Evolutionary conservation across 2,888 invertebrate species (phyloP).

Genomic region (Oligia fasciuncula): DNA sequence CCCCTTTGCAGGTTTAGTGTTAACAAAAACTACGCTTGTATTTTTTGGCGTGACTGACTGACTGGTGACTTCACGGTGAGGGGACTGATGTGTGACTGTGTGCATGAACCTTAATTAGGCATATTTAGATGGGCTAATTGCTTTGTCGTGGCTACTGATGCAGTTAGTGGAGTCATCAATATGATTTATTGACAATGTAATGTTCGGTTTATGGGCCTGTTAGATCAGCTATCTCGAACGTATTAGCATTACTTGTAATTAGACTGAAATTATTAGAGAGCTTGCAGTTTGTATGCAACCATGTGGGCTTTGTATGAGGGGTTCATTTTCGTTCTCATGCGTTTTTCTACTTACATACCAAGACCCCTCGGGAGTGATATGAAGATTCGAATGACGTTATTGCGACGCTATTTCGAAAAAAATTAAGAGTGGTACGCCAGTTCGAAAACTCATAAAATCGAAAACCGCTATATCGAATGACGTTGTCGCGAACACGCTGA

Average conservation of each 20-base stretch:
- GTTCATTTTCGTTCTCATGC: neutral
- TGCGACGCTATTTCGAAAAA: no score
- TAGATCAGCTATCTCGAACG: constrained; percentile 51
- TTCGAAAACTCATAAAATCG: no score
- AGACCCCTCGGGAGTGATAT: no score
- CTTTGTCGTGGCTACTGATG: constrained; percentile 16
- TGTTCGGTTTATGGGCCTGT: constrained; percentile 40
- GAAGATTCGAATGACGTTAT: no score
- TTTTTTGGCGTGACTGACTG: neutral
- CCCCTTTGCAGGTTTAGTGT: neutral
- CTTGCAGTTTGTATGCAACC: neutral
- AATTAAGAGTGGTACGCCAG: no score
- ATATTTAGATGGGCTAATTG: constrained; percentile 54
- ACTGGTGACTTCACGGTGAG: neutral
- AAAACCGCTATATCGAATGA: no score
- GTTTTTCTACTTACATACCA: neutral
- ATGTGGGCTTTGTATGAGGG: neutral
- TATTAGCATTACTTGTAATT: constrained; percentile 49
- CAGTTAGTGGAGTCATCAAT: constrained; percentile 44
- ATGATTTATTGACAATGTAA: constrained; percentile 45
- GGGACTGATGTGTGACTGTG: neutral
- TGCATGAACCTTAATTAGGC: constrained; percentile 16
- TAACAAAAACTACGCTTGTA: neutral
- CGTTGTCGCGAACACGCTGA: no score
- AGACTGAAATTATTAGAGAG: constrained; percentile 27